These are phyloP conservation scores for Craseonycteris thonglongyai DNA, from an alignment of 2,113 vertebrate genomes.

Conservation along the genomic window DNA sequence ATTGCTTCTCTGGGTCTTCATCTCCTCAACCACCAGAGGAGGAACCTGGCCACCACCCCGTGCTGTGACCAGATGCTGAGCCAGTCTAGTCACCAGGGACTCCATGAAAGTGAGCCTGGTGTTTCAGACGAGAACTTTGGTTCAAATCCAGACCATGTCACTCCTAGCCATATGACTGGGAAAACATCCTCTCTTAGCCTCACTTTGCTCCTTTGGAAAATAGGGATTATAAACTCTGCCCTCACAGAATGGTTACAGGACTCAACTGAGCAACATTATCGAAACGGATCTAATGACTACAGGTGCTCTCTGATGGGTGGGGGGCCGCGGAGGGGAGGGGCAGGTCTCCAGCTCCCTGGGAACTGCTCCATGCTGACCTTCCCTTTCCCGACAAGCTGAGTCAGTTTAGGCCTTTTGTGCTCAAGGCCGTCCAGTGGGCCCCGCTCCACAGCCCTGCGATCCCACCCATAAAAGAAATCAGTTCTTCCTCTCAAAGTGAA, in stretches of 20 bases:
- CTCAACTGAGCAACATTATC: neutral
- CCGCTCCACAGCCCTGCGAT: neutral
- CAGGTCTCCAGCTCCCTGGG: neutral
- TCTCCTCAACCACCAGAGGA: neutral
- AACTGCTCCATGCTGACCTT: neutral
- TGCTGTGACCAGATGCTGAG: neutral
- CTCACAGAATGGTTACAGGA: neutral
- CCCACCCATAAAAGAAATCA: slow-evolving; percentile 24
- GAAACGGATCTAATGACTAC: neutral
- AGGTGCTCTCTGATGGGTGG: neutral
- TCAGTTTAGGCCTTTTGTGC: slow-evolving; percentile 2
- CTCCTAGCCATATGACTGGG: neutral
- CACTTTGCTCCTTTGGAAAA: neutral
- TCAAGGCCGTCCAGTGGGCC: neutral
- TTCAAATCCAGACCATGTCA: neutral
- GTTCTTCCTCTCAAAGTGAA: slow-evolving; percentile 24
- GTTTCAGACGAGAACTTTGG: neutral
- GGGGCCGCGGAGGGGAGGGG: no score
- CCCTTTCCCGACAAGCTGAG: slow-evolving; percentile 11
- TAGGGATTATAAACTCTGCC: neutral
- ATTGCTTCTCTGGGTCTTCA: neutral
- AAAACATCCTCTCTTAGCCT: neutral
- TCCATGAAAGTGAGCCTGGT: neutral
- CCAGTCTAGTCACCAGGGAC: neutral
- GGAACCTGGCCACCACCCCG: neutral